Evolutionary conservation across 2,797 vertebrate genomes (phyloP).

Genomic region (Amniataba percoides): DNA sequence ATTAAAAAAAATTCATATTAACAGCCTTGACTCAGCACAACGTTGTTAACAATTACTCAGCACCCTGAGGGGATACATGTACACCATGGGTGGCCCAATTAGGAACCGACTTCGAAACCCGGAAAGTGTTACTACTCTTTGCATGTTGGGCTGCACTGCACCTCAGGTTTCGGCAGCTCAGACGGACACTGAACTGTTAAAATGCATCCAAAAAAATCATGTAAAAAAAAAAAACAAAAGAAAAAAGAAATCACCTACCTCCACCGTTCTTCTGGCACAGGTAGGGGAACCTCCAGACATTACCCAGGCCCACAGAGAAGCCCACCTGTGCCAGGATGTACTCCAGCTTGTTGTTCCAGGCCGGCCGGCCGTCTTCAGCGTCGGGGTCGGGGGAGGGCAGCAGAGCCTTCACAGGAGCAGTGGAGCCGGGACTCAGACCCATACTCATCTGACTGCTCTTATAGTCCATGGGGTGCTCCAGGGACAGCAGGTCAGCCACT

Average conservation of each 20-base stretch:
- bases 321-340: constrained; percentile 98
- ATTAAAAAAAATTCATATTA: constrained; percentile 26
- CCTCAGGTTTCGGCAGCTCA: constrained; percentile 9
- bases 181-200: background rate
- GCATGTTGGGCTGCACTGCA: background rate
- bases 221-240: background rate
- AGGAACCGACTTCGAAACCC: constrained; percentile 20
- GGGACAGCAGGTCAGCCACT: constrained; percentile 94
- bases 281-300: constrained; percentile 98
- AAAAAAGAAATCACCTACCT: constrained; percentile 89
- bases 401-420: constrained; percentile 81
- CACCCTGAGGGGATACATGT: constrained; percentile 29
- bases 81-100: constrained; percentile 38
- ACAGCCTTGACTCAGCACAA: constrained; percentile 41
- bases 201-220: background rate
- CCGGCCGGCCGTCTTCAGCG: constrained; percentile 89
- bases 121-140: constrained; percentile 22
- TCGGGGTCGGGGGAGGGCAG: constrained; percentile 87
- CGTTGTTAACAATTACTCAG: constrained; percentile 35
- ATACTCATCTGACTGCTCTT: constrained; percentile 94
- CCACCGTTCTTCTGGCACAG: constrained; percentile 98
- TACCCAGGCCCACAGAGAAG: constrained; percentile 96
- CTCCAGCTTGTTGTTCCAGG: constrained; percentile 98
- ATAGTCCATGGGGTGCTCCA: constrained; percentile 96
- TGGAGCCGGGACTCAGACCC: constrained; percentile 82